Base-by-base conservation (phyloP, 2,113 vertebrate genomes). In the Epinephelus cyanopodus region DNA sequence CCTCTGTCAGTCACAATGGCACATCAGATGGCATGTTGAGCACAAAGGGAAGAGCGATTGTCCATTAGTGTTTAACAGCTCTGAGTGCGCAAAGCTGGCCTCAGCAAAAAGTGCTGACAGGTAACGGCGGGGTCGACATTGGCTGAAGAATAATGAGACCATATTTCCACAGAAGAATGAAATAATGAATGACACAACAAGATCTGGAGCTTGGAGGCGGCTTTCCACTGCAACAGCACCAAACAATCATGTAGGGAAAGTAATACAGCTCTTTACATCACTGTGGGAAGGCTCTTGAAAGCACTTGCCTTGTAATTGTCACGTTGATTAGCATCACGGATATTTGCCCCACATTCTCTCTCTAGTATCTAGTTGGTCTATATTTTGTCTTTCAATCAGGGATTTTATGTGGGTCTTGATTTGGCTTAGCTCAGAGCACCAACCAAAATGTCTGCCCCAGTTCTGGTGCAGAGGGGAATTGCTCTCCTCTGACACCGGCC, bases 71-170 rank as follows among this genome's bases (percentile, higher is more conserved):
- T 90, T 92, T 71, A 92, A 89, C 90, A 85, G 90, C 87, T 88
- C 62, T 29, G 25, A 57, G 89, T 73, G 66, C 11, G 65, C 73
- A 15, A 50, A 68, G 79, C 89, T 83, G 61, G 86, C 62, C 76
- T 93, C 93, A 90, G 93, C 92, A 86, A 63, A 92, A 90, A 84
- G 53, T n/a, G n/a, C 82, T 90, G 91, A 90, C 88, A 89, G 88
- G 88, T 86, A 83, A 84, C 88, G 39, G 64, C 70, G 48, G 86
- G 77, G 77, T 85, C 73, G 87, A 87, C 78, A 74, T 29, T 76
- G 75, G 85, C 87, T 52, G 56, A 72, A 76, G 85, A 93, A 79
- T 91, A 92, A 93, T 90, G 91, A 92, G 81, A 27, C 60, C 67
- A 29, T 82, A 61, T 85, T 83, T 92, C 79, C 57, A 18, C 83